A percentile compares a stretch with the other conserved stretches of the same genome.
Conservation (phyloP, 2,797 vertebrate species). For the Coracias cyanogaster region DNA sequence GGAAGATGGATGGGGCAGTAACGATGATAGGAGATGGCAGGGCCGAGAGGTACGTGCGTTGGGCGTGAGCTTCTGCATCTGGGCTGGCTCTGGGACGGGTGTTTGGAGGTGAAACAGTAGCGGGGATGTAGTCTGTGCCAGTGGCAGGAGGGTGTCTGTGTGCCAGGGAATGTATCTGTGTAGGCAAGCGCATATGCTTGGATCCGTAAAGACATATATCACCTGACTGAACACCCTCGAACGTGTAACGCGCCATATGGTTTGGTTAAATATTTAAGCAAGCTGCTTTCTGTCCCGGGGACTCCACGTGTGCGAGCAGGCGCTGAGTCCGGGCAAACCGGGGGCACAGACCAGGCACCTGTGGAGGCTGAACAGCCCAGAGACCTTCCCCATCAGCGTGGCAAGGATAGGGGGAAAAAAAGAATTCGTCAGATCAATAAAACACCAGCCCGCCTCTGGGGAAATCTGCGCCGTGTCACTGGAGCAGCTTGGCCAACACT, state of each 20-base stretch:
- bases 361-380: accelerated
- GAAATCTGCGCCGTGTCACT: conserved; percentile 61
- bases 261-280: conserved; percentile 66
- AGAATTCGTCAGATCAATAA: not conserved
- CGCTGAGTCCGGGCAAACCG: accelerated
- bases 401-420: not conserved
- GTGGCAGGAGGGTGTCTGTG: conserved; percentile 14
- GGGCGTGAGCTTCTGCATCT: not conserved
- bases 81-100: not conserved
- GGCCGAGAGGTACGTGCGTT: not conserved
- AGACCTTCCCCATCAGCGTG: not conserved
- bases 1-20: not conserved
- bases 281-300: conserved; percentile 5
- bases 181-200: conserved; percentile 53
- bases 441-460: conserved; percentile 11
- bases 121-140: not conserved
- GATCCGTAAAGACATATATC: conserved; percentile 17
- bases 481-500: conserved; percentile 51
- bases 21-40: not conserved
- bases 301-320: not conserved
- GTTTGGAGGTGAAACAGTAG: conserved; percentile 14
- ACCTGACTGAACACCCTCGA: conserved; percentile 42
- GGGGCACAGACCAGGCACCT: not conserved
- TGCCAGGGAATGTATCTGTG: conserved; percentile 6
- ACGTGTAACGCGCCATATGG: conserved; percentile 9